phyloP scores from a whole-genome alignment of 2,113 vertebrate species.

The Oenanthe oenanthe region DNA sequence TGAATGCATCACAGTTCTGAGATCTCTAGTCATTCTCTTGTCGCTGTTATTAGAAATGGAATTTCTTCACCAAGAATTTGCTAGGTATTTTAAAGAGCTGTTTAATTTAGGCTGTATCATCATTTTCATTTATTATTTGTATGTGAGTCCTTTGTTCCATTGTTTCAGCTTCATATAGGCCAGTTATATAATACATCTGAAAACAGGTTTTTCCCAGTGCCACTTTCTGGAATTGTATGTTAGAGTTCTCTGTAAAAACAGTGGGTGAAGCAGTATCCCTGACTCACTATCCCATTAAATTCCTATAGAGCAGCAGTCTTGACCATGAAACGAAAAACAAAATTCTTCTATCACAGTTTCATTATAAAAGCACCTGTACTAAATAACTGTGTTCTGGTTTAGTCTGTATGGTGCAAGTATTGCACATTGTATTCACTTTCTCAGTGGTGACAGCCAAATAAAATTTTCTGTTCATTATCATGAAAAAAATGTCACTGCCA shows the following conservation, averaged over 20 bases:
- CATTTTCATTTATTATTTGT: background rate
- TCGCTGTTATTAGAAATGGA: background rate
- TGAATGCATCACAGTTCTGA: background rate
- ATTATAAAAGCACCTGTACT: background rate
- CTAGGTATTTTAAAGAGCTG: background rate
- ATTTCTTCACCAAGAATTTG: background rate
- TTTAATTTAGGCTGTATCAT: background rate
- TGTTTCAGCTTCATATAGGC: background rate
- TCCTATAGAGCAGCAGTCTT: background rate
- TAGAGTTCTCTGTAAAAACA: background rate
- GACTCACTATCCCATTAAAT: background rate
- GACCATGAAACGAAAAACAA: background rate
- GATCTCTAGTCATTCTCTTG: background rate
- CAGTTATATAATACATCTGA: background rate
- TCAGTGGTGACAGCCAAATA: background rate
- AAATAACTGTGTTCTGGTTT: background rate
- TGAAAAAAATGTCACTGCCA: background rate
- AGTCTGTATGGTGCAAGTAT: background rate
- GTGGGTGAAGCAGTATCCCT: background rate
- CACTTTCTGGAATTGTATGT: background rate
- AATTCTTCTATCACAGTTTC: background rate
- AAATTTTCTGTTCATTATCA: background rate
- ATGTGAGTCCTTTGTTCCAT: background rate
- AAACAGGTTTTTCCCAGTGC: background rate
- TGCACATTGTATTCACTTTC: background rate